These are phyloP conservation scores for Tiphia femorata DNA, from an alignment of 2,888 invertebrate species.

Conservation along the genomic window DNA sequence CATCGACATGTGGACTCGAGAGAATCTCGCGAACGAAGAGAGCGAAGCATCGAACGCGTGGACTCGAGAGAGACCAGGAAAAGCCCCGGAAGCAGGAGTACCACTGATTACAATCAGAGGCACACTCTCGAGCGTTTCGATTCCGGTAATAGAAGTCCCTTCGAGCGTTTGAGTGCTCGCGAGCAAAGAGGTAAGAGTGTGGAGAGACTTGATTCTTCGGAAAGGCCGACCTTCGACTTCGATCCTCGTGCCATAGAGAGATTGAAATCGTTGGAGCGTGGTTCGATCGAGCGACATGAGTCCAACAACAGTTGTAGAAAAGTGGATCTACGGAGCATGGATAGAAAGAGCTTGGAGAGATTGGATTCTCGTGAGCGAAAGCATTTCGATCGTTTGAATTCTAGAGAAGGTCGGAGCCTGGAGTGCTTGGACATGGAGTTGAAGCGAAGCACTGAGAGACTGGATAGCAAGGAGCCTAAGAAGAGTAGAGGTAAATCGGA, in stretches of 20 bases:
- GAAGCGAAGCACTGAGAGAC: slow-evolving; percentile 37
- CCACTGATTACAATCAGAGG: slow-evolving; percentile 54
- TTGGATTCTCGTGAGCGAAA: slow-evolving; percentile 49
- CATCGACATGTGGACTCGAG: slow-evolving; percentile 25
- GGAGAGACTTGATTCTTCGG: slow-evolving; percentile 57
- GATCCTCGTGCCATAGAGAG: slow-evolving; percentile 59
- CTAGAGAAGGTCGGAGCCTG: slow-evolving; percentile 32
- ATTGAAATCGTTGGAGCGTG: slow-evolving; percentile 47
- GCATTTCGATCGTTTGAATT: too few relatives aligned
- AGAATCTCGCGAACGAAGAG: slow-evolving; percentile 32
- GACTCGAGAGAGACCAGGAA: slow-evolving; percentile 50
- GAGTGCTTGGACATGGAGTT: not conserved
- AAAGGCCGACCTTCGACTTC: slow-evolving; percentile 57
- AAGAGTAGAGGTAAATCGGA: slow-evolving; percentile 32
- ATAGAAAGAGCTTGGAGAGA: slow-evolving; percentile 46
- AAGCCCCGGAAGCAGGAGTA: slow-evolving; percentile 32
- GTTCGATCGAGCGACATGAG: not conserved
- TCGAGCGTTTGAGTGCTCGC: slow-evolving; percentile 44
- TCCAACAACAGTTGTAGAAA: slow-evolving; percentile 25
- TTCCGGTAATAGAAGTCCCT: slow-evolving; percentile 53
- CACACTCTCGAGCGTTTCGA: slow-evolving; percentile 60
- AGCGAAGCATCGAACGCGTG: slow-evolving; percentile 54
- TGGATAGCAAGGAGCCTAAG: slow-evolving; percentile 41
- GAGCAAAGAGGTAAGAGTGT: slow-evolving; percentile 56
- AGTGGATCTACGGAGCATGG: slow-evolving; percentile 30